These are phyloP conservation scores for Gobio gobio DNA, from an alignment of 2,113 vertebrate species.

Conservation along the genomic window DNA sequence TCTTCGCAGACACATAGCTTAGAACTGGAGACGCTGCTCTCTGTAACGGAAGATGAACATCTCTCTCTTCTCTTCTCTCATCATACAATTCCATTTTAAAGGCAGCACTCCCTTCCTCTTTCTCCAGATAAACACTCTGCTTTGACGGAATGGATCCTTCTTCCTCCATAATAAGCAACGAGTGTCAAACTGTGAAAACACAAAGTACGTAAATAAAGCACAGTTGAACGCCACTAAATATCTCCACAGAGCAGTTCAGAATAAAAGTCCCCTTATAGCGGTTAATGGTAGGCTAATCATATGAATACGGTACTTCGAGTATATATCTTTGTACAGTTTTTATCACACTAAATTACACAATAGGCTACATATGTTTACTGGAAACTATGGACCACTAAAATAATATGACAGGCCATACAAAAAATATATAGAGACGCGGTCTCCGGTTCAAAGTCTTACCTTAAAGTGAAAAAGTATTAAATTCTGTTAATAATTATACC, in stretches of 20 bases:
- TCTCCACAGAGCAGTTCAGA: neutral
- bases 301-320: neutral
- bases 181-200: neutral
- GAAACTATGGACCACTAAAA: too few relatives aligned
- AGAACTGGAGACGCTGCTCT: neutral
- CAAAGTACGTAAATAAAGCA: neutral
- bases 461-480: too few relatives aligned
- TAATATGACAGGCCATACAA: too few relatives aligned
- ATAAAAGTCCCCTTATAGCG: neutral
- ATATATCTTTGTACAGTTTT: neutral
- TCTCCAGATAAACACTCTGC: neutral
- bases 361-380: too few relatives aligned
- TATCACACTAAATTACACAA: neutral
- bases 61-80: neutral
- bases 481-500: neutral
- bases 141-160: neutral
- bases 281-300: neutral
- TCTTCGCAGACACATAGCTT: constrained; percentile 3
- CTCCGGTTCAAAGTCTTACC: neutral
- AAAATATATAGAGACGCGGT: too few relatives aligned
- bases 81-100: neutral
- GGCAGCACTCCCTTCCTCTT: neutral
- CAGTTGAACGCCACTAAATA: neutral
- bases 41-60: neutral
- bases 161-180: neutral